Conservation (phyloP, 1,140 invertebrate species). For the Meloidogyne floridensis region DNA sequence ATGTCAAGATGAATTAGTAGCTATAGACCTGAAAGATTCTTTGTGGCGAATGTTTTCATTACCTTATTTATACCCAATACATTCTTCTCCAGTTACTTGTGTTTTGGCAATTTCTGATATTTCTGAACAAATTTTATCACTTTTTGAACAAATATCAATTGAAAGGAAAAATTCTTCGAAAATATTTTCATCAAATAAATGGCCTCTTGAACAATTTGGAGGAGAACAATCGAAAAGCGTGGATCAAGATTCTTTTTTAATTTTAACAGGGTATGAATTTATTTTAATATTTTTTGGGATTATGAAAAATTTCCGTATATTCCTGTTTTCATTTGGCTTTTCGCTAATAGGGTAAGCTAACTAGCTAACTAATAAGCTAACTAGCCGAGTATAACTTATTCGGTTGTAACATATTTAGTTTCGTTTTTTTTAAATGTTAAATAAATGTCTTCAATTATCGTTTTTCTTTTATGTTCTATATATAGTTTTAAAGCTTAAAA, state of each 20-base stretch:
- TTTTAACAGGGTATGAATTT: constrained; percentile 27
- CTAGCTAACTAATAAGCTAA: too few species aligned
- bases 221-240: background rate
- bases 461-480: too few species aligned
- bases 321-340: too few species aligned
- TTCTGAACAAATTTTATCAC: constrained; percentile 7
- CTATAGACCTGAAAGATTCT: constrained; percentile 43
- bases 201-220: constrained; percentile 16
- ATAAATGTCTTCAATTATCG: too few species aligned
- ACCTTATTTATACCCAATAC: constrained; percentile 43
- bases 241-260: constrained; percentile 14
- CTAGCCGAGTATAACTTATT: too few species aligned
- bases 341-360: too few species aligned
- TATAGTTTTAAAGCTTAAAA: too few species aligned
- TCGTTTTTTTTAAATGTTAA: too few species aligned
- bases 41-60: constrained; percentile 35
- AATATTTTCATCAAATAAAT: constrained; percentile 33
- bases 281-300: too few species aligned
- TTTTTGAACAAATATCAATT: constrained; percentile 25
- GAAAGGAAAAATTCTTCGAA: constrained; percentile 25
- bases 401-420: too few species aligned
- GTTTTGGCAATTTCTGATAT: constrained; percentile 17
- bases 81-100: constrained; percentile 52
- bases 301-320: too few species aligned
- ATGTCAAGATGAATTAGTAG: constrained; percentile 51